Percentiles rank a stretch among this genome's conserved stretches.
phyloP scores from a whole-genome alignment of 35 echinoderm and acorn worm species.

The Eucidaris tribuloides region DNA sequence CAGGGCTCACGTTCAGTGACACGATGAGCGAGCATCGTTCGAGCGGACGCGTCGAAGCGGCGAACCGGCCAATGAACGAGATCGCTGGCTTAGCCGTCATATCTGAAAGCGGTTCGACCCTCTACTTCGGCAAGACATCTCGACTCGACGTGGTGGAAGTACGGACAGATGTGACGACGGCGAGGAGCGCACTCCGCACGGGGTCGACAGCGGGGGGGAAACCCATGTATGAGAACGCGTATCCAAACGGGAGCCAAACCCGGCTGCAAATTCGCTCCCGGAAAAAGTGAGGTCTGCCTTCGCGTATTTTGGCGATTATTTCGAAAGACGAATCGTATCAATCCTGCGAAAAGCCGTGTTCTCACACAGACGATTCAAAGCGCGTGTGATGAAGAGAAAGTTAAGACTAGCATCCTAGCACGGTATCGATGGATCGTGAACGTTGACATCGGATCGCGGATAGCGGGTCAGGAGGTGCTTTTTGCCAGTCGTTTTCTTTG shows the following conservation, averaged over 20 bases:
- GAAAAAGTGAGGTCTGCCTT: background rate
- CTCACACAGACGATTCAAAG: background rate
- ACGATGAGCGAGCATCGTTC: background rate
- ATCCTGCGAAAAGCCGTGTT: background rate
- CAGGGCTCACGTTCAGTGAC: constrained; percentile 7
- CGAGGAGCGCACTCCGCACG: background rate
- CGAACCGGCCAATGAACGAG: background rate
- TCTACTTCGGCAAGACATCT: constrained; percentile 18
- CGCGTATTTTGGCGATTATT: background rate
- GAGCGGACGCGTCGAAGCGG: background rate
- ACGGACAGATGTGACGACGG: constrained; percentile 7
- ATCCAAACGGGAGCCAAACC: background rate
- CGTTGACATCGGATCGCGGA: constrained; percentile 7
- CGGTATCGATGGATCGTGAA: constrained; percentile 6
- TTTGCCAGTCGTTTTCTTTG: constrained; percentile 12
- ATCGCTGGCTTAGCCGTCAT: too few species aligned
- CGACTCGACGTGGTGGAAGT: constrained; percentile 27
- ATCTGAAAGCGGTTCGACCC: background rate
- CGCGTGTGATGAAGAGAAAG: constrained; percentile 5
- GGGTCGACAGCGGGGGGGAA: background rate
- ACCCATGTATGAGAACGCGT: constrained; percentile 5
- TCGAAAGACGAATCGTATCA: background rate
- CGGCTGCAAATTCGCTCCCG: background rate
- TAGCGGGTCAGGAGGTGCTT: background rate
- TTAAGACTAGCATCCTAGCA: background rate